These are phyloP conservation scores for Scytalopus superciliaris DNA, from an alignment of 2,113 vertebrate genomes.

Conservation along the genomic window DNA sequence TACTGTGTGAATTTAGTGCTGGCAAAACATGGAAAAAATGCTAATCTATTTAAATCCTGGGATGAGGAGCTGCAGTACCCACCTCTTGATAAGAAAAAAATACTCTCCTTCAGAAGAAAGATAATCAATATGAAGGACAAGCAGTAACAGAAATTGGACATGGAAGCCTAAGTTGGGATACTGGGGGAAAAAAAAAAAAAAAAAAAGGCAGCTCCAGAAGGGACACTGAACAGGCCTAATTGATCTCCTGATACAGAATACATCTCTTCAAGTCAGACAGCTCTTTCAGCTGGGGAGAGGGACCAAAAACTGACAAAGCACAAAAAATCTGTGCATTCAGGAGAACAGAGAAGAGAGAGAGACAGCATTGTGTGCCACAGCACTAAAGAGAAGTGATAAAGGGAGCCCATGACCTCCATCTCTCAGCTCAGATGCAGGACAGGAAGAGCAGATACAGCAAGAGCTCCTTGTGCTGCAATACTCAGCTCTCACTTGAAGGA, in stretches of 20 bases:
- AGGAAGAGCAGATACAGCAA: neutral
- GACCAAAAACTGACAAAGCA: neutral
- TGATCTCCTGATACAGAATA: neutral
- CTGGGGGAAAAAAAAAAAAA: neutral
- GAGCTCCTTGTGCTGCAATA: neutral
- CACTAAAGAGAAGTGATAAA: neutral
- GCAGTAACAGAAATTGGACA: neutral
- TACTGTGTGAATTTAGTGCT: neutral
- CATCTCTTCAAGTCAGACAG: neutral
- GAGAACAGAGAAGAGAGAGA: neutral
- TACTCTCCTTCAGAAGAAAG: neutral
- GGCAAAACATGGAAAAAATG: neutral
- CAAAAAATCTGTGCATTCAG: neutral
- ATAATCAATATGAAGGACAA: neutral
- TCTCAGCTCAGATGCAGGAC: neutral
- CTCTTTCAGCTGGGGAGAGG: neutral
- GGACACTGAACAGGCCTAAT: neutral
- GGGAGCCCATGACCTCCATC: neutral
- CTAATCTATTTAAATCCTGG: conserved; percentile 23
- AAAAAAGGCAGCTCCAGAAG: neutral
- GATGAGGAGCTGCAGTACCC: neutral
- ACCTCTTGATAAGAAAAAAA: neutral
- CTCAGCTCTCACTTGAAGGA: neutral
- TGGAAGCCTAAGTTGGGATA: neutral
- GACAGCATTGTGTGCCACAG: neutral